phyloP scores from a whole-genome alignment of 2,113 vertebrate species.

The Sceloporus tristichus region DNA sequence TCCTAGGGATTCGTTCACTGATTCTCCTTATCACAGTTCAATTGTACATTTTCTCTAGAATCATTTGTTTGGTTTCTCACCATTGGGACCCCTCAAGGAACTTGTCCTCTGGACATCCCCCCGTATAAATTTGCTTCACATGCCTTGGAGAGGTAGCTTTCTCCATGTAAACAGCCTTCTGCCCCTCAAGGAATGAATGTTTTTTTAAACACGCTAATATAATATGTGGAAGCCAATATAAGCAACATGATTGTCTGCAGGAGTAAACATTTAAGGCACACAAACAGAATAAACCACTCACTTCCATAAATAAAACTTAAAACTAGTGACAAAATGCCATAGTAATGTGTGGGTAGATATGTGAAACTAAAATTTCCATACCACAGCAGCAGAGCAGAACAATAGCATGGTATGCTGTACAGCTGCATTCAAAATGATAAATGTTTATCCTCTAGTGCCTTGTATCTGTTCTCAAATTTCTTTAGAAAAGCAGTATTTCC shows the following conservation, averaged over 20 bases:
- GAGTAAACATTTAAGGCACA: not conserved
- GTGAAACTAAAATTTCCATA: not conserved
- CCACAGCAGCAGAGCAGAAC: not conserved
- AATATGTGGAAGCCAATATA: not conserved
- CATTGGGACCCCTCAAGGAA: not conserved
- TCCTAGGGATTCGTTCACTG: not conserved
- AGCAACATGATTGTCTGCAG: not conserved
- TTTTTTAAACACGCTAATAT: not conserved
- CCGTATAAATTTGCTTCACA: no score
- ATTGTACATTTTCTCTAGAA: not conserved
- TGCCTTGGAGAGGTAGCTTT: not conserved
- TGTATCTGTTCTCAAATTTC: not conserved
- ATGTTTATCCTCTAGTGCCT: not conserved
- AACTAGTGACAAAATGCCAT: not conserved
- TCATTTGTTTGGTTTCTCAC: not conserved
- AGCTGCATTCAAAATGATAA: not conserved
- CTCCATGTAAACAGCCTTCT: not conserved
- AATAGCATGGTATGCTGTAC: not conserved
- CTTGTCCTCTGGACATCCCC: no score
- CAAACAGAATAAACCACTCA: not conserved
- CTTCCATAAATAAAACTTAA: not conserved
- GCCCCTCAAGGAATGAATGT: not conserved
- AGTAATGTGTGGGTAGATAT: not conserved
- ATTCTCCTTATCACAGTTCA: no score
- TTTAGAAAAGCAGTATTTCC: not conserved